Conservation (phyloP, 2,113 vertebrate species). For the Scophthalmus maximus region DNA sequence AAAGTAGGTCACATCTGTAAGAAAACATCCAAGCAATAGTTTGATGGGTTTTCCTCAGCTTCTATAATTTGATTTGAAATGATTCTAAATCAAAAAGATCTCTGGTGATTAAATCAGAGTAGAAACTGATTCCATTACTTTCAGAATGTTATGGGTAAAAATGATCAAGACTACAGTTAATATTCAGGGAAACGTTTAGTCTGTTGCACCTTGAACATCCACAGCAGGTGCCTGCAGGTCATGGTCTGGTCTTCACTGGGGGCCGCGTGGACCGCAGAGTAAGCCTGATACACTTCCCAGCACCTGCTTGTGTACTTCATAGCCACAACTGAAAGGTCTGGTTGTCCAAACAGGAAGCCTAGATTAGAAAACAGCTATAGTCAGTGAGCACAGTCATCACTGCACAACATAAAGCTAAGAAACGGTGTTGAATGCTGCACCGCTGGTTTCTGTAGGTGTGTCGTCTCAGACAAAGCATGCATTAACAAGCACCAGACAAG, state of each 20-base stretch:
- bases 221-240: conserved; percentile 88
- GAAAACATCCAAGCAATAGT: neutral
- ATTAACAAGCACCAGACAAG: no score
- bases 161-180: no score
- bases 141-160: neutral
- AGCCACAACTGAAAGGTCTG: conserved; percentile 53
- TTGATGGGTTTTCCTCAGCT: neutral
- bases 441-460: neutral
- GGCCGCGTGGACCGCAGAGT: conserved; percentile 49
- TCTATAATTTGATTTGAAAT: no score
- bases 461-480: neutral
- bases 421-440: neutral
- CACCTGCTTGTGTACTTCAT: conserved; percentile 79
- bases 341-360: conserved; percentile 86
- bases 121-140: neutral
- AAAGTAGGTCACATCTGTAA: no score
- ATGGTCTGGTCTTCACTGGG: conserved; percentile 77
- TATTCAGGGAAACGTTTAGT: neutral
- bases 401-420: neutral
- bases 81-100: no score
- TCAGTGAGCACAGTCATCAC: neutral
- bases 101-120: no score
- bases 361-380: neutral
- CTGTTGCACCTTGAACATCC: conserved; percentile 87
- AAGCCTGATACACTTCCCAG: conserved; percentile 84